These are phyloP conservation scores for Ceratina australensis DNA, from an alignment of 1,140 invertebrate species.

Conservation along the genomic window DNA sequence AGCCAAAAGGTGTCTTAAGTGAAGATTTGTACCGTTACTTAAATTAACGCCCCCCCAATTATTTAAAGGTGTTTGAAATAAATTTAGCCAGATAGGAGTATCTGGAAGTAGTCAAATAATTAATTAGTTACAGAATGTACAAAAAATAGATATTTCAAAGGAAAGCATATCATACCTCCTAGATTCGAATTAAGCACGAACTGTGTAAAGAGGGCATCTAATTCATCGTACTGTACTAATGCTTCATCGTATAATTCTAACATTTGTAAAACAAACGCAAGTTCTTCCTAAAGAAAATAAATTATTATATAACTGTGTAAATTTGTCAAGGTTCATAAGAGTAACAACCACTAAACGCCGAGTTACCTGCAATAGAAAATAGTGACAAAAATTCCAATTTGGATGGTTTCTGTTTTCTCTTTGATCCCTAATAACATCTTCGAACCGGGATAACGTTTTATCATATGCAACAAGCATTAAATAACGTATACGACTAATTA, in stretches of 20 bases:
- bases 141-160: not conserved
- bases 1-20: slow-evolving; percentile 85
- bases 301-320: not conserved
- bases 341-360: not conserved
- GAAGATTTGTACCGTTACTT: slow-evolving; percentile 83
- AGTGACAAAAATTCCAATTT: slow-evolving; percentile 96
- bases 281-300: slow-evolving; percentile 88
- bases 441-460: slow-evolving; percentile 90
- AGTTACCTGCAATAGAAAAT: slow-evolving; percentile 93
- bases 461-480: slow-evolving; percentile 94
- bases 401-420: slow-evolving; percentile 93
- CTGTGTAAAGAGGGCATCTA: slow-evolving; percentile 98
- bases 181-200: slow-evolving; percentile 95
- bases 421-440: slow-evolving; percentile 94
- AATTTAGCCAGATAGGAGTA: slow-evolving; percentile 88
- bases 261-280: slow-evolving; percentile 97
- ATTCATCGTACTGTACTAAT: slow-evolving; percentile 97
- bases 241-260: slow-evolving; percentile 96
- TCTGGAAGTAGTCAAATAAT: slow-evolving; percentile 78
- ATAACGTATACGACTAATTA: slow-evolving; percentile 90
- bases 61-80: slow-evolving; percentile 88
- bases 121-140: slow-evolving; percentile 1
- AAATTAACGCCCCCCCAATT: slow-evolving; percentile 91
- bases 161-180: slow-evolving; percentile 81
- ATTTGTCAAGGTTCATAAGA: not conserved